Evolutionary conservation across 2,797 vertebrate genomes (phyloP), one percentile per base, ranked within the genome.

Genomic region (Tenualosa ilisha): DNA sequence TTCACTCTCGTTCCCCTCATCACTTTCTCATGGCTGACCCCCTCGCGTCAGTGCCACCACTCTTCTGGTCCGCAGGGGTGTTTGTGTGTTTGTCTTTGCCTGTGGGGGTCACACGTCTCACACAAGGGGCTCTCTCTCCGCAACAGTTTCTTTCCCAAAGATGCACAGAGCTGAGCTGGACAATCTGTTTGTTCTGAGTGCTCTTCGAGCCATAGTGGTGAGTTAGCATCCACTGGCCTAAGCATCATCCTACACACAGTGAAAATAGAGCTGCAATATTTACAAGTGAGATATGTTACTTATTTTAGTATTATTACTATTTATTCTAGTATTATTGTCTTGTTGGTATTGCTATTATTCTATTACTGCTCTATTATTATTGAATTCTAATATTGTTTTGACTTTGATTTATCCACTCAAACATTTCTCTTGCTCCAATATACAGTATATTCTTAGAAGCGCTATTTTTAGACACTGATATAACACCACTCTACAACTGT

Each of bases 11-110:
- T 17, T 12, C 46, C 63, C 26, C 63, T 65, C 24, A 26, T 63
- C 82, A 50, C 49, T 82, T 24, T 63, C 54, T 59, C 54, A 83
- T 61, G 51, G 37, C 54, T 82, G 81, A 54, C 13, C 82, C 82
- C 31, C 20, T 65, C 7, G 46, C 40, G 37, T 26, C 59, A 65
- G n/a, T 46, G 46, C 22, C 54, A 83, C 40, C 26, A 43, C 31
- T 51, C 82, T 22, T 37, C 82, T 43, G 59, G 37, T 61, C 56
- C 12, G 61, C 61, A 9, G 24, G 20, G 24, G 12, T 13, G 31
- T 11, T 43, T 59, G 40, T 51, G 4, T 43, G 61, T 84, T 84
- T 84, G 83, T 68, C 50, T 83, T 65, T 65, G 24, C 63, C 63
- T 15, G 63, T 3, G 24, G 63, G 63, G 63, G 63, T 65, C 63